These are phyloP conservation scores for Lycopodina hypogea DNA, from an alignment of 37 sponge, comb jelly and placozoan species.

Conservation along the genomic window DNA sequence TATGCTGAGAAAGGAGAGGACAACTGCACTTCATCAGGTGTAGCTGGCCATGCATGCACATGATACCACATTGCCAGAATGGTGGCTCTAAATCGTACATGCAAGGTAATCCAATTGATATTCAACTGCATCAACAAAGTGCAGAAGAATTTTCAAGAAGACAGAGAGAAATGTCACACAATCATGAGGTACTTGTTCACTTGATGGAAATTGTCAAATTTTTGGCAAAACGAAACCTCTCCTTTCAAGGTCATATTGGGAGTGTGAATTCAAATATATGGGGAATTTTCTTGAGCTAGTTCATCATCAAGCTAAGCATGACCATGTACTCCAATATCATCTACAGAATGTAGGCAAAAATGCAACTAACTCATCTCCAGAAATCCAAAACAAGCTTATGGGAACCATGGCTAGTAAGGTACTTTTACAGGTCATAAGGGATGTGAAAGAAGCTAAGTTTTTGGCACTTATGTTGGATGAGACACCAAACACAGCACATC, in stretches of 20 bases:
- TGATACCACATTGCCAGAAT: background rate
- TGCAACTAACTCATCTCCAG: conserved; percentile 15
- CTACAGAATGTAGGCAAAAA: conserved; percentile 5
- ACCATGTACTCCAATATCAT: too few relatives aligned
- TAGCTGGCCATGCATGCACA: background rate
- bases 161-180: too few relatives aligned
- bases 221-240: background rate
- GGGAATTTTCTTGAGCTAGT: background rate
- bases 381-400: conserved; percentile 16
- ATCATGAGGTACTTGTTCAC: too few relatives aligned
- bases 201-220: conserved; percentile 1
- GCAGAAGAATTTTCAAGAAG: background rate
- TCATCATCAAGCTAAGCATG: too few relatives aligned
- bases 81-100: background rate
- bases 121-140: too few relatives aligned
- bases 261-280: background rate
- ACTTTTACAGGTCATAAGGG: background rate
- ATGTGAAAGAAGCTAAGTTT: too few relatives aligned
- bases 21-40: background rate
- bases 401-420: background rate
- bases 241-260: conserved; percentile 5
- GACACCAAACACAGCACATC: conserved; percentile 13
- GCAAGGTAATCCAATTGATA: background rate
- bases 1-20: conserved; percentile 4
- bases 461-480: conserved; percentile 2